Base-by-base conservation (phyloP, 2,888 invertebrate genomes). In the Bursaphelenchus okinawaensis region DNA sequence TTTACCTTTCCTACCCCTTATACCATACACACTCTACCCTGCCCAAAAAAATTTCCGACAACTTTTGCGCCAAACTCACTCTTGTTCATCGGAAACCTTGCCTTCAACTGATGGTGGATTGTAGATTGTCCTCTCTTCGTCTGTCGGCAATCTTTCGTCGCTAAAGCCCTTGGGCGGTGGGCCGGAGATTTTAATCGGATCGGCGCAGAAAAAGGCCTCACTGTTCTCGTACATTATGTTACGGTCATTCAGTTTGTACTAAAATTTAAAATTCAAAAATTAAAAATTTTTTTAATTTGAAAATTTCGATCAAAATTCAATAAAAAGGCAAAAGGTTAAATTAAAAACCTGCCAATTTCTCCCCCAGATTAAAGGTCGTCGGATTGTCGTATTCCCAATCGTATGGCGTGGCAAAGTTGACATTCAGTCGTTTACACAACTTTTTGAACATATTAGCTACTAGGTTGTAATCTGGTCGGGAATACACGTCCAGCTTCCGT, bases 391-490 rank as follows among this genome's bases (percentile, higher is more conserved):
- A 9, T 52, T 65, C 65, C 65, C 65, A 65, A 51, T 65, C 65
- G 20, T 63, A 65, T 16, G 22, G 29, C 24, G 62, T 62, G 16
- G 24, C 50, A 51, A 19, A 65, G n/a, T 66, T 66, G n/a, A 65
- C 23, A 26, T 66, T 66, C 29, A 63, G 7, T 22, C 62, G 62
- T 19, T 40, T 19, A 20, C 62, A 55, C 23, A 65, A 40, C 9
- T 50, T 57, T 24, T 63, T 26, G 20, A 65, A 29, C 19, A 51
- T 63, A 9, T 54, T 28, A 22, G 62, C 26, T 20, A 65, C 51
- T 54, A 63, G 22, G 58, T 55, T 55, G 66, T 75, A 75, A 63
- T 73, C 69, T 8, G 75, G 75, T 40, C 72, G 58, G 23, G 51
- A 58, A 55, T 75, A 75, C 50, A 65, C 68, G 50, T 71, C 62